Evolutionary conservation across 1,140 invertebrate species (phyloP).

Genomic region (Zaprionus africanus): DNA sequence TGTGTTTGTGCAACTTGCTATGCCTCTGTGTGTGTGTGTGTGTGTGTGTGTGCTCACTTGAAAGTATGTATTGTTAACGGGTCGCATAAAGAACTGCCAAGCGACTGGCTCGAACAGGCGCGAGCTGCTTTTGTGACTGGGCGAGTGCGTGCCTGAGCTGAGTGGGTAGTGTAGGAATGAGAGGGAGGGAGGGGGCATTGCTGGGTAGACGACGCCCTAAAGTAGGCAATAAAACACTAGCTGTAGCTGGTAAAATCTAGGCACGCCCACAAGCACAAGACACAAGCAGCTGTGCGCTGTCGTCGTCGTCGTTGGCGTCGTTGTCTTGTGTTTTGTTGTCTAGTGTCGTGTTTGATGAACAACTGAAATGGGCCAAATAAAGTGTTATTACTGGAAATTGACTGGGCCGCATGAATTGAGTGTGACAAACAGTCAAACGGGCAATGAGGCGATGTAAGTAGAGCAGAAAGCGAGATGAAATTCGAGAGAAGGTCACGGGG

Average conservation of each 20-base stretch:
- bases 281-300: constrained; percentile 54
- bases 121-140: neutral
- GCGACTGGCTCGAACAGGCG: constrained; percentile 20
- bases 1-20: constrained; percentile 15
- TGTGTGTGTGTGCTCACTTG: constrained; percentile 66
- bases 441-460: neutral
- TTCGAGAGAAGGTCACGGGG: neutral
- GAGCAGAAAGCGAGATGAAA: constrained; percentile 5
- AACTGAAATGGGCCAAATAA: constrained; percentile 75
- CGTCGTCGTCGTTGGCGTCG: neutral
- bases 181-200: neutral
- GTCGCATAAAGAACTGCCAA: constrained; percentile 61
- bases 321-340: constrained; percentile 25
- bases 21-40: constrained; percentile 46
- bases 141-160: neutral
- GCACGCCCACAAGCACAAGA: constrained; percentile 65
- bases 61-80: constrained; percentile 80
- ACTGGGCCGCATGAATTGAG: constrained; percentile 65
- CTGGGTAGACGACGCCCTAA: constrained; percentile 38
- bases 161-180: neutral
- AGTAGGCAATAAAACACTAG: constrained; percentile 82
- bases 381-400: constrained; percentile 80
- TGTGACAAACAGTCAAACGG: constrained; percentile 44
- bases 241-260: constrained; percentile 64
- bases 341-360: constrained; percentile 62